phyloP scores from a whole-genome alignment of 1,140 invertebrate species.

The Lordiphosa mommai region DNA sequence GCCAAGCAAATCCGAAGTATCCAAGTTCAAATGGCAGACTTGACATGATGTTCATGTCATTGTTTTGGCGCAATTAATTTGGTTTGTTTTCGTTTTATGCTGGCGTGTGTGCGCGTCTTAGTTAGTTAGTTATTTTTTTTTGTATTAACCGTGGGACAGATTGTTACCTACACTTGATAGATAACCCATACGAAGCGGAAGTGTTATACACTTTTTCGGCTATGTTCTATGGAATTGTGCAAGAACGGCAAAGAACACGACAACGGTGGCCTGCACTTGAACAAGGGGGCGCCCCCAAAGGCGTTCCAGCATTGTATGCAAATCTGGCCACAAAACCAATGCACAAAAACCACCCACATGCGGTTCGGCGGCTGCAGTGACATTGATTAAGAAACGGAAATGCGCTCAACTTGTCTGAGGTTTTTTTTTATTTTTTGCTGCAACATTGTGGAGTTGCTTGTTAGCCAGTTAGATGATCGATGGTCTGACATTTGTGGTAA shows the following conservation, averaged over 20 bases:
- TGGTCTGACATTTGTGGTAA: slow-evolving; percentile 2
- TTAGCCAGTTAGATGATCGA: slow-evolving; percentile 31
- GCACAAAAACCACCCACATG: slow-evolving; percentile 60
- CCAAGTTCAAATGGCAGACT: slow-evolving; percentile 62
- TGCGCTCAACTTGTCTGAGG: slow-evolving; percentile 50
- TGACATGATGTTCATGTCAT: slow-evolving; percentile 23
- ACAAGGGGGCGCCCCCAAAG: slow-evolving; percentile 12
- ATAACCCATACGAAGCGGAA: slow-evolving; percentile 54
- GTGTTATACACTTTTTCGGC: slow-evolving; percentile 30
- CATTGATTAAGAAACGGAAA: slow-evolving; percentile 74
- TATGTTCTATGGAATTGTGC: slow-evolving; percentile 45
- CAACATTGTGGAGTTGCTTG: not conserved
- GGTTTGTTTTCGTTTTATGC: slow-evolving; percentile 1
- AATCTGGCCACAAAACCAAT: slow-evolving; percentile 36
- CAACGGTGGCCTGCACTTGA: slow-evolving; percentile 44
- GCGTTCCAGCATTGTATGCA: slow-evolving; percentile 57
- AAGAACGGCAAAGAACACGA: slow-evolving; percentile 37
- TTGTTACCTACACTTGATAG: slow-evolving; percentile 31
- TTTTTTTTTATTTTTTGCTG: slow-evolving; percentile 4
- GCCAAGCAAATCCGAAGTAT: slow-evolving; percentile 36
- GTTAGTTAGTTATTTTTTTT: slow-evolving; percentile 34
- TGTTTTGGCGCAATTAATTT: slow-evolving; percentile 46
- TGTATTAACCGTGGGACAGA: slow-evolving; percentile 55
- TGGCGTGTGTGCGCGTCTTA: slow-evolving; percentile 40
- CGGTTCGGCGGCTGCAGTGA: slow-evolving; percentile 53